Evolutionary conservation across 2,888 invertebrate genomes (phyloP).

Genomic region (Thymelicus sylvestris): DNA sequence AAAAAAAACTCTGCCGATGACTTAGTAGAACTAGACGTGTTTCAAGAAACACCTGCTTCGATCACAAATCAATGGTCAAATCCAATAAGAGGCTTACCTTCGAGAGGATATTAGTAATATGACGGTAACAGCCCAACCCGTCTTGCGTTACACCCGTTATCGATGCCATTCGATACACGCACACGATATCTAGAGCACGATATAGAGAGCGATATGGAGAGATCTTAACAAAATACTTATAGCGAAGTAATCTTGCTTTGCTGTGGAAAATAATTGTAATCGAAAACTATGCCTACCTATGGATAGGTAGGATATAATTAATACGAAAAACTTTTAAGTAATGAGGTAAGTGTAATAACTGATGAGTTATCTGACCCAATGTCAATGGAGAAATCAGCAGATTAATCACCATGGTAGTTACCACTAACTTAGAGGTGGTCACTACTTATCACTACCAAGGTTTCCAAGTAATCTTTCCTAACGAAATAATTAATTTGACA

Average conservation of each 20-base stretch:
- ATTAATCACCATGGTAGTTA: too few relatives aligned
- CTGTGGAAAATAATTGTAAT: not conserved
- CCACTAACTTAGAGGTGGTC: too few relatives aligned
- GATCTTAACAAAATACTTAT: not conserved
- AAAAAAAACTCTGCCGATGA: not conserved
- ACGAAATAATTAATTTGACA: not conserved
- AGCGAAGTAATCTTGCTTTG: not conserved
- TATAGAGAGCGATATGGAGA: too few relatives aligned
- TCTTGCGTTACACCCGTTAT: not conserved
- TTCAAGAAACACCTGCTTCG: conserved; percentile 21
- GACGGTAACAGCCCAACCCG: conserved; percentile 10
- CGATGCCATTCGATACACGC: not conserved
- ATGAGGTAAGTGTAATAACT: too few relatives aligned
- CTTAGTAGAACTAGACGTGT: not conserved
- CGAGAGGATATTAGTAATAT: conserved; percentile 28
- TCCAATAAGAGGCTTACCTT: conserved; percentile 36
- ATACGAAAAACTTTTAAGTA: too few relatives aligned
- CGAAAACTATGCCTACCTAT: not conserved
- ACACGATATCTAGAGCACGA: not conserved
- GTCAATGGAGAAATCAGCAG: too few relatives aligned
- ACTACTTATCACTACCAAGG: too few relatives aligned
- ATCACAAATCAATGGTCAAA: conserved; percentile 33
- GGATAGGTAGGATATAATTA: too few relatives aligned
- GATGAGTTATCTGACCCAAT: too few relatives aligned
- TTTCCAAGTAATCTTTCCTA: not conserved